phyloP scores from a whole-genome alignment of 2,888 invertebrate genomes.

The Thumatha senex region DNA sequence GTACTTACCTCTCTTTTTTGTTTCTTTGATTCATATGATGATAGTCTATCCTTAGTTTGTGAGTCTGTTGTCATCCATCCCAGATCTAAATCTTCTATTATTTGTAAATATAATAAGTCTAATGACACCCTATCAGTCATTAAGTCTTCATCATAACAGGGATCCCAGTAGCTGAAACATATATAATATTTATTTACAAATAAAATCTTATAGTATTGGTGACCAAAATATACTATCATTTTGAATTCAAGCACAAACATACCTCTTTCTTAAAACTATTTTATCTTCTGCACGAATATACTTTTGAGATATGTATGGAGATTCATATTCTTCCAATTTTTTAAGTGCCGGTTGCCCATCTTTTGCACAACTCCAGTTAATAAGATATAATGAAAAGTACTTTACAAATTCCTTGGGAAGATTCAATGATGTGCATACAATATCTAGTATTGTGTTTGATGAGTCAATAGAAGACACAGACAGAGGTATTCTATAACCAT shows the following conservation, averaged over 20 bases:
- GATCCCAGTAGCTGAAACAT: conserved; percentile 93
- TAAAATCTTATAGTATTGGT: too few relatives aligned
- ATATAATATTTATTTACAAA: not conserved
- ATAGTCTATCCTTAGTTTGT: conserved; percentile 87
- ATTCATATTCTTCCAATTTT: conserved; percentile 98
- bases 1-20: conserved; percentile 90
- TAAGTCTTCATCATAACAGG: conserved; percentile 91
- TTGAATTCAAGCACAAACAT: conserved; percentile 3
- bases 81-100: conserved; percentile 92
- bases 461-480: conserved; percentile 92
- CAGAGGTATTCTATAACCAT: conserved; percentile 92
- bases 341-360: conserved; percentile 90
- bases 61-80: conserved; percentile 92
- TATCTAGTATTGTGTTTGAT: conserved; percentile 91
- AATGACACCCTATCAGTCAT: conserved; percentile 92
- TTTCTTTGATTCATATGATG: conserved; percentile 88
- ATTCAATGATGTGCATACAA: conserved; percentile 91
- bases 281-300: conserved; percentile 88
- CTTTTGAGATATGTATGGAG: conserved; percentile 96
- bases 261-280: conserved; percentile 95
- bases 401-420: conserved; percentile 90
- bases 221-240: not conserved
- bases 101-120: conserved; percentile 94
- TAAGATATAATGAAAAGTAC: conserved; percentile 95
- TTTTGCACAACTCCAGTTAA: conserved; percentile 89